A percentile compares a stretch with the other conserved stretches of the same genome.
These are phyloP conservation scores for Turritopsis dohrnii DNA, from an alignment of 30 jellyfish, hydroid and myxozoan species.

Conservation along the genomic window DNA sequence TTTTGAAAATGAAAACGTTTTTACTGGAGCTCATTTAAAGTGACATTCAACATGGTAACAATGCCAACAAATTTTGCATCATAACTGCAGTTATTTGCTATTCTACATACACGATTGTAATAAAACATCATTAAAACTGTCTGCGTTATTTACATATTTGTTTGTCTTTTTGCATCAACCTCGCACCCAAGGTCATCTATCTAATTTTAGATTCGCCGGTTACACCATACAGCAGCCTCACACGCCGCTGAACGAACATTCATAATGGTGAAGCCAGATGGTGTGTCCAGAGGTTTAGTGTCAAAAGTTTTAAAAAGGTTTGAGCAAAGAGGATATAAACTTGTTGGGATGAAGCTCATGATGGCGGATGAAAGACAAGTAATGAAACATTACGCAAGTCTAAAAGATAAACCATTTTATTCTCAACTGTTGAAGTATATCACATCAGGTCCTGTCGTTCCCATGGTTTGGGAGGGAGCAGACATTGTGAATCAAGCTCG, in stretches of 20 bases:
- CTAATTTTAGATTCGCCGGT: neutral
- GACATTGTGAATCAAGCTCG: conserved; percentile 68
- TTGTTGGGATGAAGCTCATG: conserved; percentile 70
- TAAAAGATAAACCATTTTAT: conserved; percentile 42
- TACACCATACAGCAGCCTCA: neutral
- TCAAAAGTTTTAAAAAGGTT: conserved; percentile 59
- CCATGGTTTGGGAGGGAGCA: conserved; percentile 91
- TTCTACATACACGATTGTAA: no score
- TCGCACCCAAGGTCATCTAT: no score
- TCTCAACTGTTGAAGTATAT: conserved; percentile 63
- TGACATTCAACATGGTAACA: no score
- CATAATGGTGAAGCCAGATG: conserved; percentile 85
- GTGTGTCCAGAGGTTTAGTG: conserved; percentile 65
- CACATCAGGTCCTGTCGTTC: conserved; percentile 77
- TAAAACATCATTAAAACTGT: no score
- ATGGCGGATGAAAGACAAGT: conserved; percentile 54
- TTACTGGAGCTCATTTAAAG: no score
- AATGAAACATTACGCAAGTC: conserved; percentile 55
- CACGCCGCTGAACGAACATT: conserved; percentile 53
- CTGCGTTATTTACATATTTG: no score
- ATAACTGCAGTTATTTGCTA: no score
- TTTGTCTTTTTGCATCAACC: no score
- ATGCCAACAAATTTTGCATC: no score
- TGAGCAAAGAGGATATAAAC: conserved; percentile 66
- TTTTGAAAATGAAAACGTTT: no score